Conservation (phyloP, 2,888 invertebrate genomes). For the Thalpophila matura region DNA sequence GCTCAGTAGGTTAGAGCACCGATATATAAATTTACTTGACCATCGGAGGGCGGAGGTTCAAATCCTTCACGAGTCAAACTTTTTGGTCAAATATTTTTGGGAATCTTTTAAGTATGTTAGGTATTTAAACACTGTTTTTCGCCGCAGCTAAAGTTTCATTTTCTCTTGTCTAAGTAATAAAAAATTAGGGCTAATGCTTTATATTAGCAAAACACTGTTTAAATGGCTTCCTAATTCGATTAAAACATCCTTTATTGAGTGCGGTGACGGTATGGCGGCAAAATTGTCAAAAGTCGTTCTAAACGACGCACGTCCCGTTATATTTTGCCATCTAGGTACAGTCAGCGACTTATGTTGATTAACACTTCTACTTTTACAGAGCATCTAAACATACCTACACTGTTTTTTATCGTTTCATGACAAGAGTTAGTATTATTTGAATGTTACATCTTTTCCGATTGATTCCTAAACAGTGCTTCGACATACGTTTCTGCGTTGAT, state of each 20-base stretch:
- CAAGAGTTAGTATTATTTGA: too few relatives aligned
- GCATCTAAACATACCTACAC: too few relatives aligned
- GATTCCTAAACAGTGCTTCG: too few relatives aligned
- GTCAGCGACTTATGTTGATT: neutral
- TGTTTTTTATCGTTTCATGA: too few relatives aligned
- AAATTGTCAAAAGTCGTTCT: conserved; percentile 1
- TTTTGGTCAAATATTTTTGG: too few relatives aligned
- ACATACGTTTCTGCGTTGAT: too few relatives aligned
- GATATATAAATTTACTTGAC: conserved; percentile 43
- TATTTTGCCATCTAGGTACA: too few relatives aligned
- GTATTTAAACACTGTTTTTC: too few relatives aligned
- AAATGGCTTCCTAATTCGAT: conserved; percentile 13
- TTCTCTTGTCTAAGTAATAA: neutral
- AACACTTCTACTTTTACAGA: neutral
- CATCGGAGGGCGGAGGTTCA: conserved; percentile 53
- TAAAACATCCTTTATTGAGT: conserved; percentile 24
- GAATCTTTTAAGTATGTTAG: too few relatives aligned
- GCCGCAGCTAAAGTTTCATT: too few relatives aligned
- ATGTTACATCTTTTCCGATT: too few relatives aligned
- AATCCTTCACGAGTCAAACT: conserved; percentile 46
- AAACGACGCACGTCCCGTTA: neutral
- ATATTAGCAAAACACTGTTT: neutral
- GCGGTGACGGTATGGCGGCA: neutral
- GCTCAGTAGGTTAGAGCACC: conserved; percentile 51
- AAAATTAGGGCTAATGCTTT: neutral